Conservation (phyloP, 2,888 invertebrate genomes). For the Pristionchus fissidentatus region DNA sequence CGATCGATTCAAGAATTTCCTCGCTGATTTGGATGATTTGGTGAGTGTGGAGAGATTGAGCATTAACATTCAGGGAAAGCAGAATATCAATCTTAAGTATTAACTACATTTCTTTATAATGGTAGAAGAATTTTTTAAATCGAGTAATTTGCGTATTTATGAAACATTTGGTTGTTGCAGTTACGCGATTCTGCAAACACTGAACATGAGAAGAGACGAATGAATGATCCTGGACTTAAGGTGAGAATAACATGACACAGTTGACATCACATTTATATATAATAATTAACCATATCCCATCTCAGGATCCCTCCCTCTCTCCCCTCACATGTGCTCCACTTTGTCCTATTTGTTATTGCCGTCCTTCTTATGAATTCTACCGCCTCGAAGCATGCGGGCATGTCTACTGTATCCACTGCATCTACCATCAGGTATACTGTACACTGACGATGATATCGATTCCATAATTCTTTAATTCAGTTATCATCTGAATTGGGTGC, state of each 20-base stretch:
- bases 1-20: conserved; percentile 17
- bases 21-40: conserved; percentile 10
- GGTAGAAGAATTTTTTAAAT: neutral
- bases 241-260: no score
- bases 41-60: neutral
- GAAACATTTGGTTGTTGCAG: neutral
- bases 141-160: neutral
- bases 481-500: neutral
- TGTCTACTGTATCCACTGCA: conserved; percentile 32
- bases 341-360: conserved; percentile 33
- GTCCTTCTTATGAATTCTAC: conserved; percentile 39
- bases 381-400: conserved; percentile 44
- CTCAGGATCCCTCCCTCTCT: conserved; percentile 3
- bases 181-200: neutral
- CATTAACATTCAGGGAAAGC: neutral
- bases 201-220: neutral
- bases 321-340: neutral
- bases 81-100: neutral
- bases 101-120: neutral
- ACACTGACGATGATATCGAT: neutral
- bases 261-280: no score
- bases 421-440: conserved; percentile 30
- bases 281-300: no score
- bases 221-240: neutral
- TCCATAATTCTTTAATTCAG: neutral